Percentiles rank a stretch among this genome's conserved stretches.
Conservation (phyloP, 1,140 invertebrate genomes). For the Agrypnia vestita region DNA sequence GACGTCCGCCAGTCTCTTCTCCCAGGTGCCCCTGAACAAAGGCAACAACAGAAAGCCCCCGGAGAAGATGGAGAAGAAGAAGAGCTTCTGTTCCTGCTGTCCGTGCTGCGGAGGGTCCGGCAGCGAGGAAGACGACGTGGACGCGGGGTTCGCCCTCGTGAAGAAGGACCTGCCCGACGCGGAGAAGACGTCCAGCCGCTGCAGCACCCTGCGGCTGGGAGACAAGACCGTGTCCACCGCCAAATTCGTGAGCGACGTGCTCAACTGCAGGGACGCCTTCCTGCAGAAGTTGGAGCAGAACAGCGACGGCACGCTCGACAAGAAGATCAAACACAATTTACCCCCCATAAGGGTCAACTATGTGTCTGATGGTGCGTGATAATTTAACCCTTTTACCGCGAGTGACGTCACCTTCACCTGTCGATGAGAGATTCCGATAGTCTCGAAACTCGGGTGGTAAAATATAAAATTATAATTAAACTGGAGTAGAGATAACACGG, state of each 20-base stretch:
- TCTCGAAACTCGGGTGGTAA: too few relatives aligned
- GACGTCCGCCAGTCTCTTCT: conserved; percentile 44
- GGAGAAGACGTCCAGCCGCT: conserved; percentile 39
- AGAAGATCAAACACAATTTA: conserved; percentile 36
- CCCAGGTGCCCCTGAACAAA: conserved; percentile 28
- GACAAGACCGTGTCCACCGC: conserved; percentile 46
- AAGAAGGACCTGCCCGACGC: conserved; percentile 62
- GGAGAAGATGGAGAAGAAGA: conserved; percentile 16
- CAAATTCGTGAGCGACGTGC: conserved; percentile 56
- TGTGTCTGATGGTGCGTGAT: conserved; percentile 53
- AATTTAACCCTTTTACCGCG: not conserved
- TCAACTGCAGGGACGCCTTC: conserved; percentile 56
- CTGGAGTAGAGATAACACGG: too few relatives aligned
- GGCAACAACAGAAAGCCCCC: conserved; percentile 47
- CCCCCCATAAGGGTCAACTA: conserved; percentile 50
- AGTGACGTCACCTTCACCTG: too few relatives aligned
- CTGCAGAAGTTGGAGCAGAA: conserved; percentile 56
- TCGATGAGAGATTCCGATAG: too few relatives aligned
- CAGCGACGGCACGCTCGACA: conserved; percentile 48
- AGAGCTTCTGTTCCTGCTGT: conserved; percentile 46
- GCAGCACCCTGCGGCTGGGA: conserved; percentile 46
- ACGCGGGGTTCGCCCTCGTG: conserved; percentile 67
- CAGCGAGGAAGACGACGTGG: conserved; percentile 67
- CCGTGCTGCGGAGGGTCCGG: conserved; percentile 57
- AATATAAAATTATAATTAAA: too few relatives aligned